Percentiles rank a stretch among this genome's conserved stretches.
These are phyloP conservation scores for Hyperopisus bebe DNA, from an alignment of 2,113 vertebrate species.

Conservation along the genomic window DNA sequence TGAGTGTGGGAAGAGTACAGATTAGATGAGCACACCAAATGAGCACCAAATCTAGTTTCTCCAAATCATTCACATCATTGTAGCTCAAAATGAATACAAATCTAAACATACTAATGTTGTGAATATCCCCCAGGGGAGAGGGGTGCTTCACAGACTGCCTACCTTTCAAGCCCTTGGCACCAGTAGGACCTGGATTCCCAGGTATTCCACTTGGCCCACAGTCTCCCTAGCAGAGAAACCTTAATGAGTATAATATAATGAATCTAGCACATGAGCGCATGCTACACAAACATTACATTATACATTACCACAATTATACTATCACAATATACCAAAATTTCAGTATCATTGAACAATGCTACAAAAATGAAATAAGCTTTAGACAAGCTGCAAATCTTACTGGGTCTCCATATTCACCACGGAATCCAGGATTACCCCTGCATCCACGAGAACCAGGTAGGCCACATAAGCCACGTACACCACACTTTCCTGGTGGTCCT, in stretches of 20 bases:
- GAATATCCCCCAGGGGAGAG: neutral
- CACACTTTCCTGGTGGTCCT: slow-evolving; percentile 40
- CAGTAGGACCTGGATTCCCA: slow-evolving; percentile 43
- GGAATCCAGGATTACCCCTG: slow-evolving; percentile 54
- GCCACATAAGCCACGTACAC: slow-evolving; percentile 48
- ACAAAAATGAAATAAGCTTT: neutral
- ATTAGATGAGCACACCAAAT: neutral
- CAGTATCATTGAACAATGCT: neutral
- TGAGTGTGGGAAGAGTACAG: neutral
- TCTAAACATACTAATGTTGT: neutral
- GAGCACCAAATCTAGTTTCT: neutral
- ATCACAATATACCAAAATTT: neutral
- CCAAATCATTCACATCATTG: neutral
- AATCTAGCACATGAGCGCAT: neutral
- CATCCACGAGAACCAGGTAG: slow-evolving; percentile 47
- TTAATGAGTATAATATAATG: neutral
- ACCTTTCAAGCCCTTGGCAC: slow-evolving; percentile 53
- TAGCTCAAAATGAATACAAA: neutral
- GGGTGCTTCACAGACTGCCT: neutral
- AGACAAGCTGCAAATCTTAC: slow-evolving; percentile 42
- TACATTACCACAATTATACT: neutral
- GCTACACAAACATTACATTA: neutral
- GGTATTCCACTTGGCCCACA: slow-evolving; percentile 39
- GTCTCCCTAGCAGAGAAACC: slow-evolving; percentile 46
- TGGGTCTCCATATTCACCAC: slow-evolving; percentile 61